Percentiles rank a stretch among this genome's conserved stretches.
Evolutionary conservation across 2,888 invertebrate species (phyloP).

Genomic region (Ernsta delagoae): DNA sequence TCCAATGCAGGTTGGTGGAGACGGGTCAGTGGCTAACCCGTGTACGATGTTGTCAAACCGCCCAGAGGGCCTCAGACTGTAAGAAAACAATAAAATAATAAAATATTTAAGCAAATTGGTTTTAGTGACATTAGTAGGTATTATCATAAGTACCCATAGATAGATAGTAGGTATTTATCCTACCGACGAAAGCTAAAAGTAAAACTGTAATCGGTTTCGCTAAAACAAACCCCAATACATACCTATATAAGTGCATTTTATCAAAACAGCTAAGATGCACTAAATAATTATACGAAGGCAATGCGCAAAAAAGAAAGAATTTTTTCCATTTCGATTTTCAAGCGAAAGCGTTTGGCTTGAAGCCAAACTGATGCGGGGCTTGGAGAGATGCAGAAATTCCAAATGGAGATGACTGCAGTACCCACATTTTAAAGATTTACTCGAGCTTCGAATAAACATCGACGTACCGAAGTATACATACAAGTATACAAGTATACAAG

Average conservation of each 20-base stretch:
- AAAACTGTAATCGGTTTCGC: background rate
- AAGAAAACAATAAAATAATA: too few relatives aligned
- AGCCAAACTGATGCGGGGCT: constrained; percentile 22
- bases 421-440: background rate
- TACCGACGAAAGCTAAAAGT: too few relatives aligned
- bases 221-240: background rate
- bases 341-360: constrained; percentile 34
- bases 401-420: constrained; percentile 36
- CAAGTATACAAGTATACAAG: constrained; percentile 42
- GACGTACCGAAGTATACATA: background rate
- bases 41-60: too few relatives aligned
- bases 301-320: constrained; percentile 24
- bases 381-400: constrained; percentile 18
- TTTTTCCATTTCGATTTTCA: constrained; percentile 34
- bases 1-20: too few relatives aligned
- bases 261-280: constrained; percentile 13
- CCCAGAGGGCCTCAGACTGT: too few relatives aligned
- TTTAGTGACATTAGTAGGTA: too few relatives aligned
- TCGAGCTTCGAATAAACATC: background rate
- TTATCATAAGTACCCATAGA: too few relatives aligned
- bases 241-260: background rate
- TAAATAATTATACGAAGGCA: constrained; percentile 22
- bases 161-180: too few relatives aligned
- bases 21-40: too few relatives aligned
- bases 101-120: too few relatives aligned